Evolutionary conservation across 23 tunicate genomes (phyloP), one percentile per base, ranked within the genome.

Genomic region (Trididemnum miniatum): DNA sequence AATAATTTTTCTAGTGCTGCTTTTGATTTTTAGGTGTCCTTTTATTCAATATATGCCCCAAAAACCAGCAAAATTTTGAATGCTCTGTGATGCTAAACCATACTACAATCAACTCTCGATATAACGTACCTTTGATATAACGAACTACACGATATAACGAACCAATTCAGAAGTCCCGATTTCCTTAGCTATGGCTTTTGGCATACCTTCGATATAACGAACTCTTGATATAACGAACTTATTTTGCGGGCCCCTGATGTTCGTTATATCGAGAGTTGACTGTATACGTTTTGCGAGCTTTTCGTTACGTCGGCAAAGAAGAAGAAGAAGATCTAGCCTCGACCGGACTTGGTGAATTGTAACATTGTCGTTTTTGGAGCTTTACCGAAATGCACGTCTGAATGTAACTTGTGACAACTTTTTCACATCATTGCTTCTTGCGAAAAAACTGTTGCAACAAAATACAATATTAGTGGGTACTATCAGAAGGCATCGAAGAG

Each of bases 31-130:
- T 38, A 44, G 31, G 60, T 51, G 65, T 77, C 69, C 66, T 28
- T 74, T 74, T 44, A 74, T 74, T 44, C 80, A 74, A 74, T 36
- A 74, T 74, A 74, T 74, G 80, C 59, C 80, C 59, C 80, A 12
- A 74, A 74, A 74, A 44, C 80, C 80, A 39, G 59, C 80, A 39
- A 74, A 74, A 74, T 74, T 74, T 74, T 74, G 30, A 59, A 74
- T 74, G 28, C 60, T 74, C 33, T 74, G 80, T 74, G 60, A 74
- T 74, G 80, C 80, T 59, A 74, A 59, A 32, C 37, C 80, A 5
- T 39, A 74, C 80, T 37, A 44, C n/a, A n/a, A n/a, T n/a, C n/a
- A n/a, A n/a, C n/a, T n/a, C n/a, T n/a, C n/a, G n/a, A n/a, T n/a
- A n/a, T n/a, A n/a, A n/a, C n/a, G n/a, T n/a, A n/a, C n/a, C n/a